A percentile compares a stretch with the other conserved stretches of the same genome.
These are phyloP conservation scores for Poeciliopsis presidionis DNA, from an alignment of 2,797 vertebrate genomes.

Conservation along the genomic window DNA sequence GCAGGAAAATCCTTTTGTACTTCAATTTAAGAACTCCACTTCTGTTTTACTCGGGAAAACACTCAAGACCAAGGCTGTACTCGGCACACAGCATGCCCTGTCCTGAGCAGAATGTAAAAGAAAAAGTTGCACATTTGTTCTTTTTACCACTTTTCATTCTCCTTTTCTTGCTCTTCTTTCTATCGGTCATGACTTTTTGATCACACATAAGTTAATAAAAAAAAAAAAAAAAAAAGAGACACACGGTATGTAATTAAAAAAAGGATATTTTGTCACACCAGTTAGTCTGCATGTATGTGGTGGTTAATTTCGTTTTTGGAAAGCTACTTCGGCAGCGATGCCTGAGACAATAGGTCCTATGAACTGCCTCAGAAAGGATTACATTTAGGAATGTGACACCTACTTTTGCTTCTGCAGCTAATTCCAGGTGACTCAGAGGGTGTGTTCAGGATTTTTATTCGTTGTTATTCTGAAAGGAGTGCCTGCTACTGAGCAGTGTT, in stretches of 20 bases:
- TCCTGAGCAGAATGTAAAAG: slow-evolving; percentile 49
- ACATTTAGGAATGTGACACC: slow-evolving; percentile 47
- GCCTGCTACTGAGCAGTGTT: slow-evolving; percentile 11
- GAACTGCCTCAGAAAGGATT: slow-evolving; percentile 64
- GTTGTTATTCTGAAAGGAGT: slow-evolving; percentile 10
- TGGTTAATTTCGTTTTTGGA: slow-evolving; percentile 41
- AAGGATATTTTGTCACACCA: slow-evolving; percentile 15
- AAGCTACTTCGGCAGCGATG: slow-evolving; percentile 65
- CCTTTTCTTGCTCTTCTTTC: not conserved
- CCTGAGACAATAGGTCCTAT: slow-evolving; percentile 63
- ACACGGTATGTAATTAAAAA: slow-evolving; percentile 26
- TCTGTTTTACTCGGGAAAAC: slow-evolving; percentile 28
- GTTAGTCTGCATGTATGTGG: slow-evolving; percentile 9
- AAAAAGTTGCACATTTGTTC: slow-evolving; percentile 34
- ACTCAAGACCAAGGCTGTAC: slow-evolving; percentile 5
- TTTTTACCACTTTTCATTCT: slow-evolving; percentile 41
- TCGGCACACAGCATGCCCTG: not conserved
- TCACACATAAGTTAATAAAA: slow-evolving; percentile 17
- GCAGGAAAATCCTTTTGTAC: not conserved
- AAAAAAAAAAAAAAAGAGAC: not conserved
- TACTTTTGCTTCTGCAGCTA: slow-evolving; percentile 44
- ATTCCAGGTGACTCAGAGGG: slow-evolving; percentile 29
- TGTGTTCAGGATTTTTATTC: slow-evolving; percentile 46
- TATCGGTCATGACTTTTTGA: slow-evolving; percentile 15
- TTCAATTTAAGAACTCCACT: slow-evolving; percentile 16